Conservation (phyloP, 2,888 invertebrate genomes). For the Tethea ocularis region DNA sequence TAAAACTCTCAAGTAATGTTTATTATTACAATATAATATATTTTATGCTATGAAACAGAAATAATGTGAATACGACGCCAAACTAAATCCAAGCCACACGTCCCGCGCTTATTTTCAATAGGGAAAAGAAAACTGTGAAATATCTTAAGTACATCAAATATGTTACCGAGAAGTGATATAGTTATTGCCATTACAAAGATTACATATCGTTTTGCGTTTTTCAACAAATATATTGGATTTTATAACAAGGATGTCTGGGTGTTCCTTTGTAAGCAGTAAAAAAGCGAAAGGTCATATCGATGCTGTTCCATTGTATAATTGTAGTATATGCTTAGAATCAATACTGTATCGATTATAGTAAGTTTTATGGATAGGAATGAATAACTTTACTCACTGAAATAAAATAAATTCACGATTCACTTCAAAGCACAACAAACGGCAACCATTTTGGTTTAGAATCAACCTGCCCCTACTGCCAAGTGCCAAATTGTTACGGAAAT, state of each 20-base stretch:
- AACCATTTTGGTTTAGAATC: conserved; percentile 84
- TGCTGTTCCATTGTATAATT: conserved; percentile 11
- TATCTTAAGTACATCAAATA: not conserved
- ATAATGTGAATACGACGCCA: conserved; percentile 57
- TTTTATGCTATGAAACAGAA: conserved; percentile 14
- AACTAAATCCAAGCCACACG: conserved; percentile 53
- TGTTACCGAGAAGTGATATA: not conserved
- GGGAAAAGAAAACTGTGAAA: not conserved
- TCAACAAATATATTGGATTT: conserved; percentile 13
- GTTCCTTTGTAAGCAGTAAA: conserved; percentile 57
- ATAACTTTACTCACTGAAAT: conserved; percentile 42
- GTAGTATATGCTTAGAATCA: not conserved
- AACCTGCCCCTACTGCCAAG: conserved; percentile 57
- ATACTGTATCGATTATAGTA: not conserved
- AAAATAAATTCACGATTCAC: conserved; percentile 58
- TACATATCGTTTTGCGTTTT: not conserved
- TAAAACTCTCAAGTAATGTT: not conserved
- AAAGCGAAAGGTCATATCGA: conserved; percentile 33
- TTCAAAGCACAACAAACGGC: conserved; percentile 82
- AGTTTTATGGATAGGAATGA: conserved; percentile 8
- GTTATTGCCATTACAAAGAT: not conserved
- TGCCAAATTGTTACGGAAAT: conserved; percentile 61
- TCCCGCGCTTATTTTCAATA: conserved; percentile 74
- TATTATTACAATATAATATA: not conserved
- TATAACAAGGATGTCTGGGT: conserved; percentile 35